Evolutionary conservation across 2,113 vertebrate species (phyloP).

Genomic region (Phocoena phocoena): DNA sequence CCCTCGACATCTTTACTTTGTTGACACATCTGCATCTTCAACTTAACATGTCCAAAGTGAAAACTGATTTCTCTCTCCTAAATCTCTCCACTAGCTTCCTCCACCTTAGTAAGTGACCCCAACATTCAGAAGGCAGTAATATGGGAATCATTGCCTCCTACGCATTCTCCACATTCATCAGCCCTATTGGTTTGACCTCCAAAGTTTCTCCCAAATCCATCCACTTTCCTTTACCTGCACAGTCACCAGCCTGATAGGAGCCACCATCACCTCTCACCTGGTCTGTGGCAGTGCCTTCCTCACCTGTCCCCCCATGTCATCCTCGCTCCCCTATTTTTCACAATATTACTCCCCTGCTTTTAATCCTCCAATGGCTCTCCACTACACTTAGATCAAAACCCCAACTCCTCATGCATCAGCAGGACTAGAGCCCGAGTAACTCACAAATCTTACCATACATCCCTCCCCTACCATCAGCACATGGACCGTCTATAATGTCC

Average conservation of each 20-base stretch:
- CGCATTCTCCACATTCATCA: no score
- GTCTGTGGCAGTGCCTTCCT: not conserved
- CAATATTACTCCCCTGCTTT: rapidly evolving
- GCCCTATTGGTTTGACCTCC: not conserved
- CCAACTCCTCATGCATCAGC: rapidly evolving
- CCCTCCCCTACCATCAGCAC: not conserved
- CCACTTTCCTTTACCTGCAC: not conserved
- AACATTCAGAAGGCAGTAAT: not conserved
- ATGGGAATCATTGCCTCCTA: not conserved
- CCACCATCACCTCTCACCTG: not conserved
- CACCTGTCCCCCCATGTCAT: not conserved
- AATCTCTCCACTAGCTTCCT: not conserved
- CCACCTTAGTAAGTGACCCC: not conserved
- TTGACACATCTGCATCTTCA: not conserved
- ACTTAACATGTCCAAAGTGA: not conserved
- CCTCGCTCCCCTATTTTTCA: no score
- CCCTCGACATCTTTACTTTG: not conserved
- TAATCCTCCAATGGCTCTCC: not conserved
- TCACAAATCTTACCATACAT: rapidly evolving
- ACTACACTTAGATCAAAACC: not conserved
- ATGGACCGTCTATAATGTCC: not conserved
- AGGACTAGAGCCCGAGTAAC: rapidly evolving
- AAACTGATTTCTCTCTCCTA: not conserved
- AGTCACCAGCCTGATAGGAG: rapidly evolving
- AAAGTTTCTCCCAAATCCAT: not conserved